Conservation (phyloP, 2,888 invertebrate genomes). For the Sylvicola fuscatus region DNA sequence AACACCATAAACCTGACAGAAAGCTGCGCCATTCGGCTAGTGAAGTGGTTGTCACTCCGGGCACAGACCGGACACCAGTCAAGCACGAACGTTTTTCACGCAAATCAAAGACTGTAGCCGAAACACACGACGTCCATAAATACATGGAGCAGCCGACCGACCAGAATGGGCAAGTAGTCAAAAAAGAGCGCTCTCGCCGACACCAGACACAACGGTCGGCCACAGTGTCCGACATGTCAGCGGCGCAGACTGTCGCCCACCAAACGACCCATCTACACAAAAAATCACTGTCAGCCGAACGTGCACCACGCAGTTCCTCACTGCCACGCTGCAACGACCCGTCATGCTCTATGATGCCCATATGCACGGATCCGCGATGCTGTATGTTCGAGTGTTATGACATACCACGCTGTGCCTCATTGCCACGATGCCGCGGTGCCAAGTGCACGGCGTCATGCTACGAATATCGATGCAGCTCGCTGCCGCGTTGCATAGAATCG, state of each 20-base stretch:
- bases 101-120: not conserved
- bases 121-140: not conserved
- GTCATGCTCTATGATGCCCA: conserved; percentile 21
- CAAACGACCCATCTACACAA: conserved; percentile 11
- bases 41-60: conserved; percentile 17
- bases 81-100: conserved; percentile 15
- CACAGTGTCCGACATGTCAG: conserved; percentile 24
- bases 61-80: conserved; percentile 7
- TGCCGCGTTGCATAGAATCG: conserved; percentile 21
- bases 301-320: conserved; percentile 21
- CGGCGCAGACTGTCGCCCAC: conserved; percentile 12
- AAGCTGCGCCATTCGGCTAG: conserved; percentile 22
- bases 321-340: conserved; percentile 23
- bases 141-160: not conserved
- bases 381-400: conserved; percentile 18
- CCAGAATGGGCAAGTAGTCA: conserved; percentile 6
- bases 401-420: conserved; percentile 9
- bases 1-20: conserved; percentile 14
- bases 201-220: conserved; percentile 26
- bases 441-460: conserved; percentile 15
- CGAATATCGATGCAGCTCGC: conserved; percentile 21
- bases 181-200: conserved; percentile 22
- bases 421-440: conserved; percentile 6
- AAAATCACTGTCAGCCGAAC: conserved; percentile 22
- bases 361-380: conserved; percentile 25